phyloP scores from a whole-genome alignment of 2,797 vertebrate genomes.

The Vipera ursinii region DNA sequence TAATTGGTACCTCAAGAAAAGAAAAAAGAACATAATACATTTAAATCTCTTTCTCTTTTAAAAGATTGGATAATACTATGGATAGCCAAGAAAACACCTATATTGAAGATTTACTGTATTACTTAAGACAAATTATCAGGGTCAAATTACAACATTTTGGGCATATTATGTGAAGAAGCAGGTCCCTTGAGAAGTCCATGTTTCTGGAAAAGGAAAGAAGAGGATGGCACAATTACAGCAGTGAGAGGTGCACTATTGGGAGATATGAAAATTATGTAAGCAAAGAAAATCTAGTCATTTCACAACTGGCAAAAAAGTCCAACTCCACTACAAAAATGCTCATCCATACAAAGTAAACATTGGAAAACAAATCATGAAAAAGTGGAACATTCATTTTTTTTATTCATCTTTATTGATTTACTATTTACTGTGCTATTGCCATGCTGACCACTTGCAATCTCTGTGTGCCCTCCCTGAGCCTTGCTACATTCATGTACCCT shows the following conservation, averaged over 20 bases:
- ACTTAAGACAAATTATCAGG: neutral
- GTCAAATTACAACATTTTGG: neutral
- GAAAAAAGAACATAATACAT: neutral
- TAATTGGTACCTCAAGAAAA: slow-evolving; percentile 48
- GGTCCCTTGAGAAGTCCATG: neutral
- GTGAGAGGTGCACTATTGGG: neutral
- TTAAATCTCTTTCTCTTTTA: neutral
- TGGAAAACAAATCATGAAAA: neutral
- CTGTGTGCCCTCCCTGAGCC: neutral
- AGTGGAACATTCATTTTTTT: neutral
- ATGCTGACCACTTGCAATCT: neutral
- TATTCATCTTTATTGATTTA: neutral
- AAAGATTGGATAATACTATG: neutral
- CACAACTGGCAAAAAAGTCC: neutral
- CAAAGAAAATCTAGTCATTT: neutral
- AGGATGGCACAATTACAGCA: neutral
- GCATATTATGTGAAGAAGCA: neutral
- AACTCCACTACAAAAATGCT: neutral
- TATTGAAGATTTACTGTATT: neutral
- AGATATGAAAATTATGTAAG: neutral
- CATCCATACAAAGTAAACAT: neutral
- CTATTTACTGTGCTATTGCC: neutral
- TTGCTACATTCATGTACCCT: neutral
- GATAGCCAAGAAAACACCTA: neutral
- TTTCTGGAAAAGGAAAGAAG: neutral